Conservation (phyloP, 1,140 invertebrate genomes). For the Drosophila seguyi region DNA sequence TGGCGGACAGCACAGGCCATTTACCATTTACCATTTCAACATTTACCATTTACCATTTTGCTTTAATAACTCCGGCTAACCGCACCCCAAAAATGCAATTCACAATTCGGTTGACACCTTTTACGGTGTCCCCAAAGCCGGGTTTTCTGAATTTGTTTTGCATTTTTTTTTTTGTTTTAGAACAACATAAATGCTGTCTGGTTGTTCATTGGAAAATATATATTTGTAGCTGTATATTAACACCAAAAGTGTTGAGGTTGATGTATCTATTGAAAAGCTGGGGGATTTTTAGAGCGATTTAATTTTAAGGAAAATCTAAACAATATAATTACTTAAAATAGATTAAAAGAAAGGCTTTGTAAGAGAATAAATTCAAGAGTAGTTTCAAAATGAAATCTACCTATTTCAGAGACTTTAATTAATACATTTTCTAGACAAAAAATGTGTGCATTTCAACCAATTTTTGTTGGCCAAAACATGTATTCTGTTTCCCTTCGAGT, state of each 20-base stretch:
- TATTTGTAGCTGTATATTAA: conserved; percentile 3
- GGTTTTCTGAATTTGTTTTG: conserved; percentile 9
- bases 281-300: neutral
- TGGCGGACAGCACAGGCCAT: conserved; percentile 29
- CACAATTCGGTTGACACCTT: conserved; percentile 68
- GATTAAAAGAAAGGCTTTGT: too few species aligned
- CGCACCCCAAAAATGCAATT: conserved; percentile 54
- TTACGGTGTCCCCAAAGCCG: neutral
- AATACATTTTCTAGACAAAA: neutral
- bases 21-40: conserved; percentile 19
- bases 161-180: conserved; percentile 12
- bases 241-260: conserved; percentile 24
- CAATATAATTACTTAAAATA: too few species aligned
- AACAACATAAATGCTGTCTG: conserved; percentile 2
- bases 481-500: conserved; percentile 2
- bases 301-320: neutral
- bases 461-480: conserved; percentile 7
- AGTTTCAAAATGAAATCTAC: neutral
- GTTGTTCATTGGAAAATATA: neutral
- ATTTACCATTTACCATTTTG: conserved; percentile 22
- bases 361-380: neutral
- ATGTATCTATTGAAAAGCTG: conserved; percentile 2
- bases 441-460: neutral
- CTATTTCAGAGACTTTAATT: neutral
- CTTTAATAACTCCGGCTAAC: conserved; percentile 57